A percentile compares a stretch with the other conserved stretches of the same genome.
These are phyloP conservation scores for Hemibagrus guttatus DNA, from an alignment of 2,797 vertebrate species.

Conservation along the genomic window DNA sequence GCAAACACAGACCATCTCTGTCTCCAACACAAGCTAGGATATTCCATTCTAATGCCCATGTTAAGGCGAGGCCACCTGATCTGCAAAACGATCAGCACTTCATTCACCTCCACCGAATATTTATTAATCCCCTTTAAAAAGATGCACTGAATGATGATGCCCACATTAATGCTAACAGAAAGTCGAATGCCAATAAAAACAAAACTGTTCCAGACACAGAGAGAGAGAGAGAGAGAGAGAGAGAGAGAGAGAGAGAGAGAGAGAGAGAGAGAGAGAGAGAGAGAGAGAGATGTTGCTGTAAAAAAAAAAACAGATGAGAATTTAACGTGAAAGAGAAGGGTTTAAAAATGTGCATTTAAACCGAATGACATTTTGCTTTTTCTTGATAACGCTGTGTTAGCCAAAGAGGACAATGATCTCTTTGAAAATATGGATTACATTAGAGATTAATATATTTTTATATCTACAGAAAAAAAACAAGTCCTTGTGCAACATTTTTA, in stretches of 20 bases:
- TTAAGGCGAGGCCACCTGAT: slow-evolving; percentile 27
- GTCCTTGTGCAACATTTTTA: slow-evolving; percentile 95
- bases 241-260: no score
- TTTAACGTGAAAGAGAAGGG: slow-evolving; percentile 75
- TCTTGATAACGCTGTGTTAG: slow-evolving; percentile 86
- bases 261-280: no score
- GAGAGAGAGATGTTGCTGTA: slow-evolving; percentile 74
- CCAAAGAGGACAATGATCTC: slow-evolving; percentile 85
- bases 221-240: slow-evolving; percentile 35
- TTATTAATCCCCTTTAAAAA: slow-evolving; percentile 29
- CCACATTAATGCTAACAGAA: slow-evolving; percentile 22
- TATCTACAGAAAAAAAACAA: slow-evolving; percentile 87
- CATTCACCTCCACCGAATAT: slow-evolving; percentile 11
- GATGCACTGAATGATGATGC: slow-evolving; percentile 29
- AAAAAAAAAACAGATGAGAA: slow-evolving; percentile 59
- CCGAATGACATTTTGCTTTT: slow-evolving; percentile 78
- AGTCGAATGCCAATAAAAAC: slow-evolving; percentile 47
- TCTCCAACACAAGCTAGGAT: slow-evolving; percentile 26
- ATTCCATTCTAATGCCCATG: slow-evolving; percentile 20
- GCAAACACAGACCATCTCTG: slow-evolving; percentile 18
- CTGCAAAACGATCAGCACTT: slow-evolving; percentile 1
- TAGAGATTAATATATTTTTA: slow-evolving; percentile 96
- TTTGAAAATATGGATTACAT: slow-evolving; percentile 84
- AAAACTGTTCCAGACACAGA: slow-evolving; percentile 68
- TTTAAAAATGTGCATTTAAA: slow-evolving; percentile 77